phyloP scores from a whole-genome alignment of 2,113 vertebrate species.

The Macquaria australasica region DNA sequence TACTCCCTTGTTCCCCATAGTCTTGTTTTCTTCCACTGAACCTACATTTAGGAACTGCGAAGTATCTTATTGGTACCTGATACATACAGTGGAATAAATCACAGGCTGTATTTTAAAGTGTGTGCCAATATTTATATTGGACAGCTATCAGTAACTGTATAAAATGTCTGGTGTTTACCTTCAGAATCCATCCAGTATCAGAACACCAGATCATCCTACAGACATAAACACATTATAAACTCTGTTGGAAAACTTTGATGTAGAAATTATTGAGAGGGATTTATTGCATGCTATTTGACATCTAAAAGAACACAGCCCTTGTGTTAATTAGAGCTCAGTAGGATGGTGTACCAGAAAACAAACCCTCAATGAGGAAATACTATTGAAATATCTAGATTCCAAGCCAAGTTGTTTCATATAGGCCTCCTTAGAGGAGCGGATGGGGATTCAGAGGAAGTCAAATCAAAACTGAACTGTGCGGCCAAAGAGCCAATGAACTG shows the following conservation, averaged over 20 bases:
- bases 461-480: constrained; percentile 36
- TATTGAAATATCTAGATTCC: not conserved
- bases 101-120: not conserved
- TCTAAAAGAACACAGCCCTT: not conserved
- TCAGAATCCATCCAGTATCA: not conserved
- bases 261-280: not conserved
- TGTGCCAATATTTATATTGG: not conserved
- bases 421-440: not conserved
- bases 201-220: not conserved
- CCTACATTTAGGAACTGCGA: not conserved
- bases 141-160: not conserved
- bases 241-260: not conserved
- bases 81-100: not conserved
- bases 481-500: constrained; percentile 35
- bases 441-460: constrained; percentile 38
- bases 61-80: not conserved
- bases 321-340: constrained; percentile 24
- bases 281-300: constrained; percentile 12
- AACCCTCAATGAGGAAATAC: constrained; percentile 25
- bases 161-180: not conserved
- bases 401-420: constrained; percentile 19
- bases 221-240: not conserved
- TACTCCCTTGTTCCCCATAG: not conserved
- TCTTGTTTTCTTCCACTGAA: not conserved
- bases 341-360: constrained; percentile 28